phyloP scores from a whole-genome alignment of 2,113 vertebrate species.

The Pampusana beccarii region DNA sequence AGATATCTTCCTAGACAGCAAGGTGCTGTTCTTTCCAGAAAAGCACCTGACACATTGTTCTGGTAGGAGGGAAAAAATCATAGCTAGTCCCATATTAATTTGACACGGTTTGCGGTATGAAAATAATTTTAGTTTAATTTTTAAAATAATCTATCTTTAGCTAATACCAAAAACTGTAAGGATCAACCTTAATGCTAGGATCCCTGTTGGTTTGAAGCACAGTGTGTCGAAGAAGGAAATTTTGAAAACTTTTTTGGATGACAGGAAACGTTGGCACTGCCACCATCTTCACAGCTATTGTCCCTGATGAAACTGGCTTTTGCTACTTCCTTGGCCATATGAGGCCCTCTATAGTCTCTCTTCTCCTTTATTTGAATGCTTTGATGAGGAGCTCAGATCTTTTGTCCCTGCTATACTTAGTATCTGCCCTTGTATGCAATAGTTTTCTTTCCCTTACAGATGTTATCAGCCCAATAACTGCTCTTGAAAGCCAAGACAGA shows the following conservation, averaged over 20 bases:
- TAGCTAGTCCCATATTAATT: background rate
- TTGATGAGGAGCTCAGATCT: background rate
- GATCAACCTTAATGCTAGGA: background rate
- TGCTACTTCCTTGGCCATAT: conserved; percentile 44
- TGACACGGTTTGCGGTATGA: background rate
- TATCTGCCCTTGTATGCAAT: background rate
- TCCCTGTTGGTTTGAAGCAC: background rate
- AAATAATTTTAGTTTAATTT: background rate
- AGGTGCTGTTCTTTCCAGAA: background rate
- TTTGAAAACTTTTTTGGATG: conserved; percentile 26
- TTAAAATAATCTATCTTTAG: background rate
- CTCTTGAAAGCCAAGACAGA: conserved; percentile 61
- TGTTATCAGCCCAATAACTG: conserved; percentile 45
- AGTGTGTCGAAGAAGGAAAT: background rate
- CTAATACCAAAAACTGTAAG: background rate
- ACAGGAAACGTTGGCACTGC: background rate
- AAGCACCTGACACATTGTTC: background rate
- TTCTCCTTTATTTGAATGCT: background rate
- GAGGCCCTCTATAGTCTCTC: background rate
- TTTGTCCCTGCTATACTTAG: conserved; percentile 54
- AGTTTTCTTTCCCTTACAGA: conserved; percentile 52
- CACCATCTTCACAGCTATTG: background rate
- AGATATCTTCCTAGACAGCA: background rate
- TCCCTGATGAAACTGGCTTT: conserved; percentile 32
- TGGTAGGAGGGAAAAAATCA: background rate